phyloP scores from a whole-genome alignment of 2,888 invertebrate species.

The Harpalus rufipes region DNA sequence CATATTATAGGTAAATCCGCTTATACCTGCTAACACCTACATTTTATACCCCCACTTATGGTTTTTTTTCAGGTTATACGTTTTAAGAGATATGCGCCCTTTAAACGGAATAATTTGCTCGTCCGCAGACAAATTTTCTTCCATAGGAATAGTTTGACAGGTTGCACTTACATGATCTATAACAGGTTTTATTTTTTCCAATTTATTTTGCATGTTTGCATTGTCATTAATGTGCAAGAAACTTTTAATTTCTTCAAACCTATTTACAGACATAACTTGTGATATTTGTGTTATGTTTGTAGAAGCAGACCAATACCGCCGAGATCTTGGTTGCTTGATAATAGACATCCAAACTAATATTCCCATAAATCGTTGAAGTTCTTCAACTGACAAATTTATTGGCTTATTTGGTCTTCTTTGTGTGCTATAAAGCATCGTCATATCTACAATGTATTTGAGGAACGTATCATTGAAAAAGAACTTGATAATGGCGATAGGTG shows the following conservation, averaged over 20 bases:
- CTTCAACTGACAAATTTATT: conserved; percentile 9
- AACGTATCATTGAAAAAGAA: too few species aligned
- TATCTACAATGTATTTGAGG: too few species aligned
- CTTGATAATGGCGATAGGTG: too few species aligned
- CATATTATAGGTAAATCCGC: conserved; percentile 71
- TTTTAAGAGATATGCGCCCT: conserved; percentile 69
- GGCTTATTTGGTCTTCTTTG: not conserved
- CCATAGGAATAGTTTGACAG: conserved; percentile 64
- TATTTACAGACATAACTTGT: conserved; percentile 65
- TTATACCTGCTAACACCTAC: conserved; percentile 69
- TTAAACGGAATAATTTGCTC: conserved; percentile 68
- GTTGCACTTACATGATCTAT: conserved; percentile 59
- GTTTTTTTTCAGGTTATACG: conserved; percentile 71
- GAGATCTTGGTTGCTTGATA: too few species aligned
- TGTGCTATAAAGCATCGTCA: too few species aligned
- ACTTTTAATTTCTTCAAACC: conserved; percentile 66
- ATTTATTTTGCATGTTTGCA: not conserved
- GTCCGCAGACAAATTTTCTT: conserved; percentile 66
- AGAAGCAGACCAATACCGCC: not conserved
- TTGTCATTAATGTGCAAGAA: conserved; percentile 64
- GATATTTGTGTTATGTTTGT: not conserved
- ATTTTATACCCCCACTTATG: conserved; percentile 72
- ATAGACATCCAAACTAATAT: not conserved
- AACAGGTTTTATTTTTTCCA: conserved; percentile 67
- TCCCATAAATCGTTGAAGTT: conserved; percentile 12